Evolutionary conservation across 1,140 invertebrate genomes (phyloP).

Genomic region (Myzus persicae): DNA sequence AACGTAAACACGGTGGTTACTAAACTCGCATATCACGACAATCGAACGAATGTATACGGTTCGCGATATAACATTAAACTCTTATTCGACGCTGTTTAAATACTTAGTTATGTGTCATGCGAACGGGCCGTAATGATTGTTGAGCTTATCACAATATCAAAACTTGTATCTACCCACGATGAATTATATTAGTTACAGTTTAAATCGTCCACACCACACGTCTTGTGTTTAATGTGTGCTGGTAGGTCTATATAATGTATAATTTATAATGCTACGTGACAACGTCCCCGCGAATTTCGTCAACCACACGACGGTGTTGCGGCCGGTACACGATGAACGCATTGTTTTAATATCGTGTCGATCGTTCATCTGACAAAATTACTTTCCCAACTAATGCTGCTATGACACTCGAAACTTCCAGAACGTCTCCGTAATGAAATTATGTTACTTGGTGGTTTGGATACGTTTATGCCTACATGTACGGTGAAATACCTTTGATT

Average conservation of each 20-base stretch:
- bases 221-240: neutral
- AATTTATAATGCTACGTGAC: neutral
- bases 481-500: neutral
- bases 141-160: neutral
- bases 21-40: neutral
- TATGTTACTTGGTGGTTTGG: neutral
- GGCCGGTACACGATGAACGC: neutral
- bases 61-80: neutral
- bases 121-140: neutral
- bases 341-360: slow-evolving; percentile 11
- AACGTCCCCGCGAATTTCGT: neutral
- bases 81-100: neutral
- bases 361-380: neutral
- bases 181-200: neutral
- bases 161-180: neutral
- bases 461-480: neutral
- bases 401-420: neutral
- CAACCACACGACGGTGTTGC: neutral
- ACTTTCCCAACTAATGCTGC: neutral
- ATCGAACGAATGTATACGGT: neutral
- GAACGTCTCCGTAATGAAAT: neutral
- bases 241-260: neutral
- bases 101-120: neutral
- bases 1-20: neutral
- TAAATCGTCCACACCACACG: neutral